Evolutionary conservation across 2,797 vertebrate species (phyloP), one percentile per base, ranked within the genome.

Genomic region (Crocodylus rhombifer): DNA sequence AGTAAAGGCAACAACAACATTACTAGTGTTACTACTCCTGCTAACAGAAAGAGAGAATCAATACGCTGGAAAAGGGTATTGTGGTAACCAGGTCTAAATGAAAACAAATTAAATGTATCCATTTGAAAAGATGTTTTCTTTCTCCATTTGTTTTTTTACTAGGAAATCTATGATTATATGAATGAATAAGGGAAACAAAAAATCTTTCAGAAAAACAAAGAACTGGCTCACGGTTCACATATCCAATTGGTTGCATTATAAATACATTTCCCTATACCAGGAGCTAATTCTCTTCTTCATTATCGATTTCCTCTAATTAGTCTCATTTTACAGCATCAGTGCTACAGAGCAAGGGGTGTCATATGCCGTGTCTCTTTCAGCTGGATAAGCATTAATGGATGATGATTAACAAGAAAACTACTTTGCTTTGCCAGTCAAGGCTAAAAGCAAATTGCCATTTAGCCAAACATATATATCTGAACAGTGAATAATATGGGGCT

Each of bases 381-480:
- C 93, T 93, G 86, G 62, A 64, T 89, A 87, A 95, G 91, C 85
- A 91, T 81, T 95, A 96, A 91, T 88, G 87, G 91, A 83, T 83
- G 85, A 85, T 94, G 90, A 96, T 92, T 91, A 95, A 93, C 75
- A 94, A 93, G 77, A 92, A 90, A 94, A 90, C 12, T 71, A 79
- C 58, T 89, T 51, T 88, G 30, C 80, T 13, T 93, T 94, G 75
- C 87, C 93, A 93, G 81, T 80, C 21, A 26, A 76, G n/a, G 33
- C 83, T 92, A 82, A 93, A 91, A 95, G 89, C 65, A 96, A 93
- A 91, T 92, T 89, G 13, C 42, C 94, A 80, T 85, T 95, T 96
- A 89, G 92, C 91, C 87, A 94, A 23, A 18, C 57, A 79, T 64
- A 91, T 6, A 20, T 51, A 77, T 10, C 56, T 71, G 71, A 75